Evolutionary conservation across 1,140 invertebrate genomes (phyloP), one percentile per base, ranked within the genome.

Genomic region (Drosophila sp.): DNA sequence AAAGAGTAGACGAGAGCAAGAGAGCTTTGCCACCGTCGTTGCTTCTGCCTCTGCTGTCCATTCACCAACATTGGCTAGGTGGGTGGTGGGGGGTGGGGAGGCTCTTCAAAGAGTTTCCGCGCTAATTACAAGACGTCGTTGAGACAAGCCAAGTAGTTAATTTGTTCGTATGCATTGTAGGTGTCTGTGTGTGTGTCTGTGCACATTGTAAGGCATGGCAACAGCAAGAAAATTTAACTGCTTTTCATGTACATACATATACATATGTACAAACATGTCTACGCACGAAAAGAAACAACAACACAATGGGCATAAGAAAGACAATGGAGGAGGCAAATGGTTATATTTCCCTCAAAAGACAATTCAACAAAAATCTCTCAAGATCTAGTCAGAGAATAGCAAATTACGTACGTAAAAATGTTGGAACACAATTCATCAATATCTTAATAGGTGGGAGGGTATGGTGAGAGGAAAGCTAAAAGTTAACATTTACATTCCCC

Each of bases 111-210:
- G 73, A 81, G 73, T 82, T 84, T 80, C 66, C 71, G 81, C 75
- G 83, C 75, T 87, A 86, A 86, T 86, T 86, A 86, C 82, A 83
- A 87, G 82, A 82, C 83, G 67, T 68, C 70, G 83, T 79, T 63
- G 83, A 82, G 82, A 72, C 79, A 76, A 83, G 69, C 66, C 72
- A 87, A 87, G 83, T 79, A 87, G 83, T 87, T 83, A 83, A 86
- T 89, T 87, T 82, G 79, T 87, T 70, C 75, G 76, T 79, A 44
- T 62, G 23, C 62, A 50, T 32, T 54, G 62, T 64, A 40, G 35
- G 29, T 47, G 29, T 47, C 10, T 62, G 4, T 33, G 29, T 64
- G 55, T 58, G 30, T 64, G 25, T 40, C 10, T 60, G 60, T 70
- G 23, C 60, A 29, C 40, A 33, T 29, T 54, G 57, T 23, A 60